Evolutionary conservation across 2,888 invertebrate genomes (phyloP).

Genomic region (Ariolimax columbianus): DNA sequence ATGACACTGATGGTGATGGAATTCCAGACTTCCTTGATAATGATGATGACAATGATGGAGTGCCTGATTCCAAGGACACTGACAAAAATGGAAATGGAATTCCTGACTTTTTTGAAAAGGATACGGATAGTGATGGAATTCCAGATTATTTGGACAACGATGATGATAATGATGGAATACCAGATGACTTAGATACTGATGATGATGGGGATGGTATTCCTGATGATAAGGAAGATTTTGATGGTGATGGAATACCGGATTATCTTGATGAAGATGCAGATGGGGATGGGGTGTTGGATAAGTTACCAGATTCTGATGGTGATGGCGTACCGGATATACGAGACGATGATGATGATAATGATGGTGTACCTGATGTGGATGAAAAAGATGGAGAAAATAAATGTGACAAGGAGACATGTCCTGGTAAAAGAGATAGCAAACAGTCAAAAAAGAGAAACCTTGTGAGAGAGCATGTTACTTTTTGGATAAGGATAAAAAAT

Average conservation of each 20-base stretch:
- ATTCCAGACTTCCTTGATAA: slow-evolving; percentile 70
- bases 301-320: slow-evolving; percentile 70
- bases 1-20: slow-evolving; percentile 71
- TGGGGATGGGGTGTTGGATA: slow-evolving; percentile 74
- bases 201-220: slow-evolving; percentile 70
- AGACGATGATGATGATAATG: slow-evolving; percentile 70
- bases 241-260: slow-evolving; percentile 69
- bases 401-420: slow-evolving; percentile 52
- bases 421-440: slow-evolving; percentile 45
- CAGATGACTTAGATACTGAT: slow-evolving; percentile 68
- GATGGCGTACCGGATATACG: slow-evolving; percentile 72
- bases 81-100: slow-evolving; percentile 71
- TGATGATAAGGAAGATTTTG: slow-evolving; percentile 63
- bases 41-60: slow-evolving; percentile 69
- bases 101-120: slow-evolving; percentile 65
- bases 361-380: slow-evolving; percentile 71
- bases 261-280: slow-evolving; percentile 67
- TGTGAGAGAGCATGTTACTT: slow-evolving; percentile 58
- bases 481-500: slow-evolving; percentile 61
- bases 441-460: slow-evolving; percentile 51
- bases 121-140: slow-evolving; percentile 72
- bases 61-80: slow-evolving; percentile 66
- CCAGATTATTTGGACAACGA: slow-evolving; percentile 70
- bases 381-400: slow-evolving; percentile 66
- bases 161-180: slow-evolving; percentile 72